Percentiles rank a stretch among this genome's conserved stretches.
Evolutionary conservation across 2,888 invertebrate species (phyloP).

Genomic region (Oxycera nigricornis): DNA sequence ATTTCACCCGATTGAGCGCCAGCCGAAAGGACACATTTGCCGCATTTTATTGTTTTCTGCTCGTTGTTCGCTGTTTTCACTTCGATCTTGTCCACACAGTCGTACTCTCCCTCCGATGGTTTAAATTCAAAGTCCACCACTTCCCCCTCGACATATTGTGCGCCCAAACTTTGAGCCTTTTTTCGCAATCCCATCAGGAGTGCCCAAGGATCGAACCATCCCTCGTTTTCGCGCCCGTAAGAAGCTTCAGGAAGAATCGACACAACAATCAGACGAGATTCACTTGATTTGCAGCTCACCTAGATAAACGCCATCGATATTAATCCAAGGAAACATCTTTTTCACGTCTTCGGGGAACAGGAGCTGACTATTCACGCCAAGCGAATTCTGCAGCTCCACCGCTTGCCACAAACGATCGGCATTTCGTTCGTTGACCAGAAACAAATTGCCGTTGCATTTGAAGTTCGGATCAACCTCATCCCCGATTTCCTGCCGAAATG

Average conservation of each 20-base stretch:
- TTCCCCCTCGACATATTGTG: slow-evolving; percentile 78
- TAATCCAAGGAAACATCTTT: slow-evolving; percentile 88
- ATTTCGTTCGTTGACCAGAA: slow-evolving; percentile 80
- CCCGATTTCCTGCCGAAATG: slow-evolving; percentile 69
- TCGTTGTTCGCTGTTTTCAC: slow-evolving; percentile 72
- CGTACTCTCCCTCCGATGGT: slow-evolving; percentile 63
- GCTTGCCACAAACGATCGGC: slow-evolving; percentile 76
- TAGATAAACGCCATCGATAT: slow-evolving; percentile 78
- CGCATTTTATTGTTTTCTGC: slow-evolving; percentile 72
- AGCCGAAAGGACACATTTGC: slow-evolving; percentile 80
- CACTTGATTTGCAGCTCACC: slow-evolving; percentile 60
- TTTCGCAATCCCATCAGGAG: slow-evolving; percentile 77
- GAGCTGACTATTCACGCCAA: slow-evolving; percentile 81
- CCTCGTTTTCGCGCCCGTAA: slow-evolving; percentile 76
- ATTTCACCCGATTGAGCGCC: slow-evolving; percentile 78
- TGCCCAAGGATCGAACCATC: slow-evolving; percentile 92
- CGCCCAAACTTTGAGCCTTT: slow-evolving; percentile 77
- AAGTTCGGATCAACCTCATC: slow-evolving; percentile 79
- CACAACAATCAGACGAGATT: too few species aligned
- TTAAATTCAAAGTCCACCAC: slow-evolving; percentile 74
- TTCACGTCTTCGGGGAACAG: slow-evolving; percentile 73
- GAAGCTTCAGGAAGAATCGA: not conserved
- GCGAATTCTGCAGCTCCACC: slow-evolving; percentile 72
- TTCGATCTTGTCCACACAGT: slow-evolving; percentile 66
- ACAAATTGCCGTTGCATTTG: slow-evolving; percentile 86